Evolutionary conservation across 2,113 vertebrate genomes (phyloP), one percentile per base, ranked within the genome.

Genomic region (Atlantisia rogersi): DNA sequence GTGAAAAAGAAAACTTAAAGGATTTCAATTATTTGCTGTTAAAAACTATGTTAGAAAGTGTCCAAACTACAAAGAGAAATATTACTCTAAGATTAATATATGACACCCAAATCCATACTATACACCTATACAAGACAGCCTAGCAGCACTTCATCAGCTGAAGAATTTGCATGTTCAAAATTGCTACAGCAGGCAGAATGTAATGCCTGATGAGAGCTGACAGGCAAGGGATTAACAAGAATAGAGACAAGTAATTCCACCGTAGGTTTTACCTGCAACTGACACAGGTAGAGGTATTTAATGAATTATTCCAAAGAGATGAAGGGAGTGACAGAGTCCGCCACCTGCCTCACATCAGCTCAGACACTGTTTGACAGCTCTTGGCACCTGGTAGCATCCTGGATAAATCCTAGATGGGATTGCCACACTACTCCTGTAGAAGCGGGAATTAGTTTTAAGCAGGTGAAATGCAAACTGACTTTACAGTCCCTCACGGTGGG

Each of bases 181-280:
- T 25, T 83, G 90, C 73, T 46, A 67, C 19, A 77, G 90, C 92
- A 79, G 94, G 81, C 86, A 88, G 77, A 56, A 90, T 78, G 90
- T 94, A 96, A 95, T 78, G 86, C 82, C 92, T 95, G 95, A 92
- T 79, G 88, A 96, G 92, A 94, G 80, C 90, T 97, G 96, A 93
- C 96, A 96, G 94, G 92, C 96, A 86, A 29, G 62, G 92, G 95
- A 96, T 96, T 97, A 97, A 84, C 28, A 22, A 73, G 92, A 93
- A 79, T n/a, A 95, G 31, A 93, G 90, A 93, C 80, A 90, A 93
- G 62, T 76, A 79, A 96, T 94, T 93, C 86, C 83, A 82, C 32
- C 3, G 0, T 65, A 17, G 77, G 32, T 87, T 97, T 78, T 80
- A 96, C 95, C 88, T 86, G 93, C 42, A 65, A 76, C 65, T 92